phyloP scores from a whole-genome alignment of 2,888 invertebrate genomes.

The Malthinus flaveolus region DNA sequence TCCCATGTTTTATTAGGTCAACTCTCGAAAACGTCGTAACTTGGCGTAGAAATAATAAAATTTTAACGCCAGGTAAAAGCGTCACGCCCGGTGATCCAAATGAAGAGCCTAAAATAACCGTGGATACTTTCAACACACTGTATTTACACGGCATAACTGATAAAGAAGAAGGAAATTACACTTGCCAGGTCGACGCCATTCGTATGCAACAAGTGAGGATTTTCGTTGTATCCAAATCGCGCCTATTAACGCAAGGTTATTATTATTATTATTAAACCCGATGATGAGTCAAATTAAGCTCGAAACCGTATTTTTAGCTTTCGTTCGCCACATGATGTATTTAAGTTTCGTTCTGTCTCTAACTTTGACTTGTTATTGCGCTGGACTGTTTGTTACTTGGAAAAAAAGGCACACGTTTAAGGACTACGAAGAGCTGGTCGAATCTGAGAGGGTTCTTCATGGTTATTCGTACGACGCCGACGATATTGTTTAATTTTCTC shows the following conservation, averaged over 20 bases:
- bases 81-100: conserved; percentile 43
- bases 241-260: conserved; percentile 58
- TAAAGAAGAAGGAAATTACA: conserved; percentile 70
- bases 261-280: background rate
- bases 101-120: conserved; percentile 55
- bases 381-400: conserved; percentile 61
- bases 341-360: conserved; percentile 61
- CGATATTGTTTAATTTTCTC: background rate
- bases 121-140: conserved; percentile 61
- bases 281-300: background rate
- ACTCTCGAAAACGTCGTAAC: conserved; percentile 56
- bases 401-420: conserved; percentile 54
- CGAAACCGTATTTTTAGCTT: conserved; percentile 54
- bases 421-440: conserved; percentile 40
- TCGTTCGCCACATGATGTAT: conserved; percentile 62
- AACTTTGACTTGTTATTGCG: conserved; percentile 61
- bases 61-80: conserved; percentile 53
- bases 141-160: conserved; percentile 63
- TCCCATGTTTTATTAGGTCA: conserved; percentile 51
- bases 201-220: conserved; percentile 59
- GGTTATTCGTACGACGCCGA: background rate
- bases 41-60: conserved; percentile 60
- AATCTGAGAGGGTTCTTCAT: background rate
- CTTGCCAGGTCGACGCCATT: conserved; percentile 66
- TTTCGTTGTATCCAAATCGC: conserved; percentile 57